Conservation (phyloP, 2,888 invertebrate species). For the Deladenus siricidicola region DNA sequence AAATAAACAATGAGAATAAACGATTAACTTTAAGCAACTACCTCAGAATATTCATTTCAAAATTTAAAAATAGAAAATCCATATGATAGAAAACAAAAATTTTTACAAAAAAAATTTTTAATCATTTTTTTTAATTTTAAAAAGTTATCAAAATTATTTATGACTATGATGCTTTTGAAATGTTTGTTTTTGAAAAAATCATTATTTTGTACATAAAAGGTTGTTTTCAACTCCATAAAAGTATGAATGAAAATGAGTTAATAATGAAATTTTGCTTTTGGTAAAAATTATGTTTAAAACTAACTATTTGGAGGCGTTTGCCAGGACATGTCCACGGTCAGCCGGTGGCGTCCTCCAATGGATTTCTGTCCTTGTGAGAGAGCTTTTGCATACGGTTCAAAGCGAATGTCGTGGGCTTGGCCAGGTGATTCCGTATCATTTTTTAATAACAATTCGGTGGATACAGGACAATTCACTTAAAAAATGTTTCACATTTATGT, state of each 20-base stretch:
- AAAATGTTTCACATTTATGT: too few relatives aligned
- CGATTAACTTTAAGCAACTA: too few relatives aligned
- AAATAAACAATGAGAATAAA: too few relatives aligned
- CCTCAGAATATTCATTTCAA: too few relatives aligned
- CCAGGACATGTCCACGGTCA: slow-evolving; percentile 51
- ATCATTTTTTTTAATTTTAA: too few relatives aligned
- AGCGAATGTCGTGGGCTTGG: slow-evolving; percentile 47
- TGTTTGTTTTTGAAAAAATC: neutral
- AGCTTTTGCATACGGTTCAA: slow-evolving; percentile 43
- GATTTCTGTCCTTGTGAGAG: slow-evolving; percentile 22
- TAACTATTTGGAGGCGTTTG: slow-evolving; percentile 47
- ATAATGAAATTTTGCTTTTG: neutral
- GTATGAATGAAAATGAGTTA: neutral
- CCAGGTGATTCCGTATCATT: neutral
- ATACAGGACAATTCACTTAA: neutral
- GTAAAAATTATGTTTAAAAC: slow-evolving; percentile 6
- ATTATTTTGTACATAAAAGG: neutral
- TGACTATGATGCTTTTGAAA: too few relatives aligned
- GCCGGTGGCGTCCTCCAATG: slow-evolving; percentile 28
- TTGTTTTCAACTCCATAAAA: neutral
- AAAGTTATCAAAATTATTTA: too few relatives aligned
- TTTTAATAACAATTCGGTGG: neutral
- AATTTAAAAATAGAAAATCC: too few relatives aligned
- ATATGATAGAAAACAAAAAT: too few relatives aligned
- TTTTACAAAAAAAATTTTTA: too few relatives aligned